A percentile compares a stretch with the other conserved stretches of the same genome.
phyloP scores from a whole-genome alignment of 2,888 invertebrate species.

The Smittia sp. region DNA sequence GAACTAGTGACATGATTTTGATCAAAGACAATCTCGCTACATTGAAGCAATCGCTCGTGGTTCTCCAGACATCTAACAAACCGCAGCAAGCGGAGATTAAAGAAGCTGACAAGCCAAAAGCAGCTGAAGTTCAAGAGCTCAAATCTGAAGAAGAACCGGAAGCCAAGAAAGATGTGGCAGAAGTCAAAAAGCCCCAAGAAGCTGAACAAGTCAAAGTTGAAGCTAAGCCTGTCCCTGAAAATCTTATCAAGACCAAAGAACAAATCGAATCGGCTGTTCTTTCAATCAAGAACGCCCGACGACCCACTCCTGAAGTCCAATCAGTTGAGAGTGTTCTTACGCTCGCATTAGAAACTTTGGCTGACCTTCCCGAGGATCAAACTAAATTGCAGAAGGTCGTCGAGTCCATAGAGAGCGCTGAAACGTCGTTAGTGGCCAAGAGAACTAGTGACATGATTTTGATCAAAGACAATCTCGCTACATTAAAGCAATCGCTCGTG shows the following conservation, averaged over 20 bases:
- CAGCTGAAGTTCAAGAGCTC: slow-evolving; percentile 43
- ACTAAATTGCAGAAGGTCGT: slow-evolving; percentile 36
- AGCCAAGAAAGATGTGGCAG: slow-evolving; percentile 42
- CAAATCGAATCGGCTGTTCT: not conserved
- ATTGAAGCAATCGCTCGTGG: slow-evolving; percentile 29
- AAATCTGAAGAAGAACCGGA: slow-evolving; percentile 43
- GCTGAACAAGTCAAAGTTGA: slow-evolving; percentile 43
- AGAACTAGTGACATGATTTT: slow-evolving; percentile 42
- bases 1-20: slow-evolving; percentile 36
- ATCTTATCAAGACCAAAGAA: slow-evolving; percentile 38
- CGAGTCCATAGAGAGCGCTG: slow-evolving; percentile 42
- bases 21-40: slow-evolving; percentile 25
- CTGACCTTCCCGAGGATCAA: slow-evolving; percentile 43
- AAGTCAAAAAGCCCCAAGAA: slow-evolving; percentile 43
- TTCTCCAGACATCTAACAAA: not conserved
- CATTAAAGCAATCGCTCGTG: slow-evolving; percentile 38
- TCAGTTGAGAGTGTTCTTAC: not conserved
- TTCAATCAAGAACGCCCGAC: slow-evolving; percentile 21
- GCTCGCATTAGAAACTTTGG: slow-evolving; percentile 29
- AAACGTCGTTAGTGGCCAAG: slow-evolving; percentile 40
- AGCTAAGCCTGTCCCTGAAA: slow-evolving; percentile 42
- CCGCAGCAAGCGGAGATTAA: slow-evolving; percentile 40
- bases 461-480: slow-evolving; percentile 42
- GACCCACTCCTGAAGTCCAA: slow-evolving; percentile 12
- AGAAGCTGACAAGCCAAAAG: not conserved